phyloP scores from a whole-genome alignment of 2,797 vertebrate genomes.

The Sebastes matsubarae region DNA sequence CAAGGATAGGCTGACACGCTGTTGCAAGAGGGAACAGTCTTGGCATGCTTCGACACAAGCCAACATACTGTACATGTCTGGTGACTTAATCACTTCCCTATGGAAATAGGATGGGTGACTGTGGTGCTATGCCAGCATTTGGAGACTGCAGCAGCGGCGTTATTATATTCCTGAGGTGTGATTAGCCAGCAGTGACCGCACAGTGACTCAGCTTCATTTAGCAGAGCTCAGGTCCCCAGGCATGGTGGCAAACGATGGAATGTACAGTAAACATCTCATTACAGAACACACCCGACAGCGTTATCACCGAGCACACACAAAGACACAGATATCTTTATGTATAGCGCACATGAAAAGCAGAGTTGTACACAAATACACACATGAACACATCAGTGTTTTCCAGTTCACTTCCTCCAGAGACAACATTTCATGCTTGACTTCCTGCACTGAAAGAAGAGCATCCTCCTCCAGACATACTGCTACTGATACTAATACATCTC shows the following conservation, averaged over 20 bases:
- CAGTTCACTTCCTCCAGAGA: slow-evolving; percentile 34
- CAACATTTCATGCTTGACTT: slow-evolving; percentile 33
- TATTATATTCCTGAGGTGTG: slow-evolving; percentile 28
- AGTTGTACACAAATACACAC: background rate
- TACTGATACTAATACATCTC: slow-evolving; percentile 24
- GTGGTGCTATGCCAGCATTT: background rate
- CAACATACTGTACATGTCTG: background rate
- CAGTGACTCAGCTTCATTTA: slow-evolving; percentile 45
- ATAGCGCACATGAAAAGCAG: background rate
- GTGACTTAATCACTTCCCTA: background rate
- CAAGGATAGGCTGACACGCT: background rate
- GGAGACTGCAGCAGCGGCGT: background rate
- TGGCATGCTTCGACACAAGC: background rate
- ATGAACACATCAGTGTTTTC: slow-evolving; percentile 12
- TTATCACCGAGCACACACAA: background rate
- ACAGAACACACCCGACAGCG: background rate
- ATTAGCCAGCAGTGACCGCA: slow-evolving; percentile 34
- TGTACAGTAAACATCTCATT: slow-evolving; percentile 21
- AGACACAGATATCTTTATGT: background rate
- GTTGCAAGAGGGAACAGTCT: background rate
- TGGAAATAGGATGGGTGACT: slow-evolving; percentile 3
- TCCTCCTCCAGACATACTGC: slow-evolving; percentile 44
- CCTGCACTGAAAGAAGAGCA: slow-evolving; percentile 18
- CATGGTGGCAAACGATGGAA: background rate
- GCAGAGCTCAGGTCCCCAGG: background rate